phyloP scores from a whole-genome alignment of 2,888 invertebrate genomes.

The Neoaliturus tenellus region DNA sequence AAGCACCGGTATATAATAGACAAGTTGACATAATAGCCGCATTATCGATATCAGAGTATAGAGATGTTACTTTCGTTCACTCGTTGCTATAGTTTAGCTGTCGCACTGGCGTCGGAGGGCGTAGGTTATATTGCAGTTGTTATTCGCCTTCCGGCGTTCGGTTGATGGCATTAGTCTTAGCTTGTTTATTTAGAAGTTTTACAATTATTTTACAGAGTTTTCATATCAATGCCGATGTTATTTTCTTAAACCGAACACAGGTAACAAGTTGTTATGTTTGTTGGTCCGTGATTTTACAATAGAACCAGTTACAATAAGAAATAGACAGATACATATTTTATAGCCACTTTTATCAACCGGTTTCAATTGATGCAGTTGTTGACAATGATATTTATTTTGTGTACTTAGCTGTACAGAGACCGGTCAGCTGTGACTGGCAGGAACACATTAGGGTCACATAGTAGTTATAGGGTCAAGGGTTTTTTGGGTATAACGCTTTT shows the following conservation, averaged over 20 bases:
- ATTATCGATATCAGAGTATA: conserved; percentile 35
- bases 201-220: conserved; percentile 13
- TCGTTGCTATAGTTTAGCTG: conserved; percentile 26
- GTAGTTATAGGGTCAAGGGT: conserved; percentile 52
- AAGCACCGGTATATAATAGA: conserved; percentile 48
- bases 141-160: background rate
- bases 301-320: conserved; percentile 51
- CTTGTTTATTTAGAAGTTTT: conserved; percentile 15
- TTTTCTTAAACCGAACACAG: conserved; percentile 31
- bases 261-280: conserved; percentile 35
- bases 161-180: conserved; percentile 28
- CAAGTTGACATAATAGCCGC: conserved; percentile 46
- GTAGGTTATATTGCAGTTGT: conserved; percentile 37
- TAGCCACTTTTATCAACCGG: conserved; percentile 49
- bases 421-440: background rate
- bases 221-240: conserved; percentile 18
- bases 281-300: conserved; percentile 47
- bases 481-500: conserved; percentile 50
- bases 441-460: conserved; percentile 30
- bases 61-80: conserved; percentile 47
- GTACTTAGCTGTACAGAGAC: conserved; percentile 51
- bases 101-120: background rate
- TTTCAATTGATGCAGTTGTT: conserved; percentile 42
- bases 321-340: conserved; percentile 53
- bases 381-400: conserved; percentile 51